Evolutionary conservation across 2,888 invertebrate species (phyloP).

Genomic region (Aphidoletes aphidimyza): DNA sequence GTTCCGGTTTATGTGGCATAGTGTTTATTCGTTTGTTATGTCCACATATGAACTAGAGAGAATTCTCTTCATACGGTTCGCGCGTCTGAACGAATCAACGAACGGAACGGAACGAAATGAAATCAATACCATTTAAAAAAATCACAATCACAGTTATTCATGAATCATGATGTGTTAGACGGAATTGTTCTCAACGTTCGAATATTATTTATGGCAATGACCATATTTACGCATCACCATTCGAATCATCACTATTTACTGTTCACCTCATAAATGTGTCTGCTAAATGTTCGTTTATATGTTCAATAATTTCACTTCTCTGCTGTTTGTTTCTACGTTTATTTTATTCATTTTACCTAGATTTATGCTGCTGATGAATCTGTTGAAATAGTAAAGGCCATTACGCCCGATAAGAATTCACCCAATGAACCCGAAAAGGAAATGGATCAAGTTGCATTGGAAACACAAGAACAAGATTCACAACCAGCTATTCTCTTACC

Average conservation of each 20-base stretch:
- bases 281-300: background rate
- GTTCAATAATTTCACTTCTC: background rate
- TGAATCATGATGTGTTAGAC: constrained; percentile 4
- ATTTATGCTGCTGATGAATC: constrained; percentile 68
- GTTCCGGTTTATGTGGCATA: constrained; percentile 22
- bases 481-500: constrained; percentile 68
- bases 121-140: no score
- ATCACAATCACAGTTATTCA: background rate
- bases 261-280: background rate
- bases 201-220: constrained; percentile 14
- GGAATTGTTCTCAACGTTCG: background rate
- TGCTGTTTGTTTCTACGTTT: background rate
- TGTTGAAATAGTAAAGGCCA: constrained; percentile 74
- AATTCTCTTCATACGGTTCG: no score
- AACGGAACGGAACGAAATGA: no score
- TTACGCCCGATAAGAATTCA: constrained; percentile 68
- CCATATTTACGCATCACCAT: background rate
- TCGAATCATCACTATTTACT: background rate
- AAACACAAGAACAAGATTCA: constrained; percentile 74
- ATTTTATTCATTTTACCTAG: constrained; percentile 59
- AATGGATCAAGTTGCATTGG: constrained; percentile 78
- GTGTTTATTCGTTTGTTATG: background rate
- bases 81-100: no score
- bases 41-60: background rate
- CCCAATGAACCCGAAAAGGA: constrained; percentile 71